Base-by-base conservation (phyloP, 2,797 vertebrate species). In the Neosilurus mollespiculum region DNA sequence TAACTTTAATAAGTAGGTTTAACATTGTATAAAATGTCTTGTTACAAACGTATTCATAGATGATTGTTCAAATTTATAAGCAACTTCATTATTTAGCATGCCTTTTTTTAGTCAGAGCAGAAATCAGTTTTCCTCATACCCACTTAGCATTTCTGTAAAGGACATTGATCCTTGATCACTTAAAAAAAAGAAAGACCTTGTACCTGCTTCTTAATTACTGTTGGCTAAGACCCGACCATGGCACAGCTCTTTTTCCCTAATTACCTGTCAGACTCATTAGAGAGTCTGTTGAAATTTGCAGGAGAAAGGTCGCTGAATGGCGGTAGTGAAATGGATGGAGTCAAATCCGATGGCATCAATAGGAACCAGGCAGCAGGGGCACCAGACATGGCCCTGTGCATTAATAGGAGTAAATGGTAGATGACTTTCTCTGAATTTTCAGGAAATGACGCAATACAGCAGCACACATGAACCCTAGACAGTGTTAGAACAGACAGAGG, bases 201-300 rank as follows among this genome's bases (percentile, higher is more conserved):
- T 80, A 75, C 24, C 70, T 65, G 34, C 61, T 59, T 72, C n/a
- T 18, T 84, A 69, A 81, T 84, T 81, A 81, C 54, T 54, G 54
- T 65, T 81, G 83, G 54, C 62, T 30, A 66, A 62, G 79, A 69
- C 79, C 37, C 5, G 37, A 66, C 64, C 54, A 49, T 3, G 15
- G 22, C 54, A 37, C 64, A 72, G 53, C 49, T 56, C 3, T 85
- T 64, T 82, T 83, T 61, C 77, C 81, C 80, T 92, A 91, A 92
- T 92, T 90, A 90, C 88, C 90, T 90, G 89, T 89, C 89, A 89
- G 77, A 61, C 78, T 51, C 84, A 81, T 90, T 86, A 87, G 88
- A 90, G 89, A 85, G 85, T 81, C 71, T 80, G 22, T 62, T 70
- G 83, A 56, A 56, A 80, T 72, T 49, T 80, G 30, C 70, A 58